Percentiles rank a stretch among this genome's conserved stretches.
These are phyloP conservation scores for Sebastes fasciatus DNA, from an alignment of 2,113 vertebrate genomes.

Conservation along the genomic window DNA sequence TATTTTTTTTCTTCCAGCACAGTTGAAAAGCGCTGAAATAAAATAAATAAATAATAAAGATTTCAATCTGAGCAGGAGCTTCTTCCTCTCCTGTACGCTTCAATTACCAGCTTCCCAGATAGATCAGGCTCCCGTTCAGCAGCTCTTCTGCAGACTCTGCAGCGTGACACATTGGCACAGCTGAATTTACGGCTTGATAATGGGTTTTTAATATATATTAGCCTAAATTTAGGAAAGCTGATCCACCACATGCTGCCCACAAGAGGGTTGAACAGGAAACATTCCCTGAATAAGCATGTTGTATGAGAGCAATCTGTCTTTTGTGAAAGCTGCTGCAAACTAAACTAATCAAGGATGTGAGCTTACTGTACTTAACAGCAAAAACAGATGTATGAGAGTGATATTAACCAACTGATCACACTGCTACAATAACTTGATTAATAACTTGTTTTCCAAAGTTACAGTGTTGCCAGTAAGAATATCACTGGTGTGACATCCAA, in stretches of 20 bases:
- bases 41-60: slow-evolving; percentile 29
- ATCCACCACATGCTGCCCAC: slow-evolving; percentile 30
- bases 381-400: not conserved
- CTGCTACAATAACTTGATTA: not conserved
- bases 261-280: slow-evolving; percentile 14
- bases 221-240: slow-evolving; percentile 50
- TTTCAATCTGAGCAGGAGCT: slow-evolving; percentile 28
- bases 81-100: slow-evolving; percentile 39
- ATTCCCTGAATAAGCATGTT: slow-evolving; percentile 34
- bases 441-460: too few species aligned
- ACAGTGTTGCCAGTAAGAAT: too few species aligned
- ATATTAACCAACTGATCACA: not conserved
- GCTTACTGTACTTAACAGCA: not conserved
- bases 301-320: slow-evolving; percentile 25
- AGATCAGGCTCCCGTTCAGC: slow-evolving; percentile 54
- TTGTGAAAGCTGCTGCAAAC: slow-evolving; percentile 22
- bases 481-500: too few species aligned
- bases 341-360: slow-evolving; percentile 1
- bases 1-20: not conserved
- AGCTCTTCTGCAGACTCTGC: slow-evolving; percentile 55
- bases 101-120: slow-evolving; percentile 58
- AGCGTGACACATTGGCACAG: slow-evolving; percentile 52
- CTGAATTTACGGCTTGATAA: slow-evolving; percentile 72
- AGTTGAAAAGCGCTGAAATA: slow-evolving; percentile 17
- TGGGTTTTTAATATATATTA: slow-evolving; percentile 50